phyloP scores from a whole-genome alignment of 2,797 vertebrate genomes.

The Poeciliopsis gracilis region DNA sequence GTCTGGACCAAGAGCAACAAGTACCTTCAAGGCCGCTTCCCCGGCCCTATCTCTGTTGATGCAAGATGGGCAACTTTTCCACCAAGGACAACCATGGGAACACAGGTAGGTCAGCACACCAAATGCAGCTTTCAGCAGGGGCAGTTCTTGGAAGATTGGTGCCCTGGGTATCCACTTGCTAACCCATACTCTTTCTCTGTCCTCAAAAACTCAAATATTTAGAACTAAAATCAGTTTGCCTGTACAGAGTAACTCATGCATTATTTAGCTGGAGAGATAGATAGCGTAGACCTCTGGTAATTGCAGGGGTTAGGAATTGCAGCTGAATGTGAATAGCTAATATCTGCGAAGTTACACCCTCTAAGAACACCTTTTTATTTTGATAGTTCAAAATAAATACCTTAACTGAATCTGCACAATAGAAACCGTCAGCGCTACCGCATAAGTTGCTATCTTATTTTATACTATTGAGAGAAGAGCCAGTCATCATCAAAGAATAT shows the following conservation, averaged over 20 bases:
- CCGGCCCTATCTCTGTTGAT: conserved; percentile 35
- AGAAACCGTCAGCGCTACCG: not conserved
- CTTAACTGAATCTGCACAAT: not conserved
- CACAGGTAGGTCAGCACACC: conserved; percentile 66
- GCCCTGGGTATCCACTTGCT: not conserved
- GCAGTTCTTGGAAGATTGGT: not conserved
- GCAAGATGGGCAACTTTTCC: conserved; percentile 83
- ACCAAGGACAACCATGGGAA: conserved; percentile 78
- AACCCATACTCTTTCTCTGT: not conserved
- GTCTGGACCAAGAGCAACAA: conserved; percentile 43
- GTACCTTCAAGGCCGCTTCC: conserved; percentile 59
- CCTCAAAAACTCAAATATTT: not conserved
- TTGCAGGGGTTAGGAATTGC: not conserved
- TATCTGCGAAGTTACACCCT: not conserved
- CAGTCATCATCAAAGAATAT: not conserved
- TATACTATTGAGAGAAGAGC: not conserved
- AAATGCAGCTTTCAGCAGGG: not conserved
- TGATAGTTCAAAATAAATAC: not conserved
- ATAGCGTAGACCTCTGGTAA: not conserved
- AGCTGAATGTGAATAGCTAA: not conserved
- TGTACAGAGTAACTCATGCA: not conserved
- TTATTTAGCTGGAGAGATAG: not conserved
- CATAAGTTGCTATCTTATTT: not conserved
- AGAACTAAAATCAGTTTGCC: not conserved
- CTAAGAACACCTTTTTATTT: not conserved